phyloP scores from a whole-genome alignment of 2,888 invertebrate genomes.

The Nomada ruficornis region DNA sequence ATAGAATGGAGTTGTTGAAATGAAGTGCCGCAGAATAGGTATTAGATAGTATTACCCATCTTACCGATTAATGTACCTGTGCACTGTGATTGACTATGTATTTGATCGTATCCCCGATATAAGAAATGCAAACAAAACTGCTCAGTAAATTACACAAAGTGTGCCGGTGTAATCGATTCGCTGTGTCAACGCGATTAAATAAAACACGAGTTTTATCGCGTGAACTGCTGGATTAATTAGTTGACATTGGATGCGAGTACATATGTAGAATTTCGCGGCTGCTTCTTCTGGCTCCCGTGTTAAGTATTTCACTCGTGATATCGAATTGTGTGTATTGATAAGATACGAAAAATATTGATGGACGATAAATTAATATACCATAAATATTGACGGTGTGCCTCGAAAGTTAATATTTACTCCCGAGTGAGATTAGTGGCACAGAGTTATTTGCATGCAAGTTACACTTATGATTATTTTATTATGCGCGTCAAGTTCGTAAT shows the following conservation, averaged over 20 bases:
- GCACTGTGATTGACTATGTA: neutral
- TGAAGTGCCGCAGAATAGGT: no score
- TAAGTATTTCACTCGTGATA: neutral
- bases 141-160: slow-evolving; percentile 25
- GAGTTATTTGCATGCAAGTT: neutral
- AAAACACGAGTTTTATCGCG: slow-evolving; percentile 30
- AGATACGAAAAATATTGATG: neutral
- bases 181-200: slow-evolving; percentile 28
- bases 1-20: no score
- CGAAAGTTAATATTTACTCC: neutral
- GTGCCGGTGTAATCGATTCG: slow-evolving; percentile 15
- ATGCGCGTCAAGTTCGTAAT: no score
- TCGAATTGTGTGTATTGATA: neutral
- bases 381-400: neutral
- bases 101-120: neutral
- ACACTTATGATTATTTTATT: neutral
- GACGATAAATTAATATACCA: neutral
- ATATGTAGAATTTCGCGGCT: neutral
- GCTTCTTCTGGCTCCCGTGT: neutral
- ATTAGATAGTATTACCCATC: no score
- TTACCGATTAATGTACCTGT: no score
- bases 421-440: neutral
- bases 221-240: slow-evolving; percentile 28
- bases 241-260: neutral
- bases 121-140: slow-evolving; percentile 36